A percentile compares a stretch with the other conserved stretches of the same genome.
Evolutionary conservation across 2,797 vertebrate genomes (phyloP).

Genomic region (Paratrypauchen microcephalus): DNA sequence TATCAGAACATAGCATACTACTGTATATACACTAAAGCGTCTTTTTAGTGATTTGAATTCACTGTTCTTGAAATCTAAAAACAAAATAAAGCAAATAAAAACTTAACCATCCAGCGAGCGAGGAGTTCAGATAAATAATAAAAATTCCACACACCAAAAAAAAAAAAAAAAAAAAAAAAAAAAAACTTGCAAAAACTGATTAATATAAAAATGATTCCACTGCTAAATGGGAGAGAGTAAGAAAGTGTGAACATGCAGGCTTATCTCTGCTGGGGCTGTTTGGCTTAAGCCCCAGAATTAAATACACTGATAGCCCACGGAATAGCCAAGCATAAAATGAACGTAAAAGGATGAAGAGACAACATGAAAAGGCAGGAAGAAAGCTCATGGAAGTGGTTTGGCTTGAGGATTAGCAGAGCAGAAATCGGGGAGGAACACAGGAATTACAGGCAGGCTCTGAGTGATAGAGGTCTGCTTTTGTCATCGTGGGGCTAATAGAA

Average conservation of each 20-base stretch:
- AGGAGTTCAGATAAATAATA: slow-evolving; percentile 5
- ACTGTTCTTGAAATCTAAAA: too few relatives aligned
- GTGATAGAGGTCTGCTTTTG: slow-evolving; percentile 71
- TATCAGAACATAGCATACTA: too few relatives aligned
- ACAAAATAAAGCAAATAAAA: too few relatives aligned
- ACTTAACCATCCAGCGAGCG: not conserved
- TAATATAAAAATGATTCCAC: slow-evolving; percentile 72
- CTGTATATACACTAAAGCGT: too few relatives aligned
- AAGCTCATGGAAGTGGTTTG: slow-evolving; percentile 80
- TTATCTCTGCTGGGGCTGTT: slow-evolving; percentile 84
- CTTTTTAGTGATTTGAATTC: too few relatives aligned
- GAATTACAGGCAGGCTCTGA: slow-evolving; percentile 71
- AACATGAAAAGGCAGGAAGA: slow-evolving; percentile 81
- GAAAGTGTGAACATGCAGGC: slow-evolving; percentile 77
- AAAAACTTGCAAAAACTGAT: slow-evolving; percentile 45
- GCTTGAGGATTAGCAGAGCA: slow-evolving; percentile 78
- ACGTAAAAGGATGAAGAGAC: slow-evolving; percentile 86
- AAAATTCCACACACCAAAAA: slow-evolving; percentile 31
- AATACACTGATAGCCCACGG: slow-evolving; percentile 85
- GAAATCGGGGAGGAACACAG: slow-evolving; percentile 79
- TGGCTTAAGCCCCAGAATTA: slow-evolving; percentile 85
- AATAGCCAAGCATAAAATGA: slow-evolving; percentile 90
- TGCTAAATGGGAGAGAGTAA: slow-evolving; percentile 67
- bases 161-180: slow-evolving; percentile 14
- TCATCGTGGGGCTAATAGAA: slow-evolving; percentile 64